Evolutionary conservation across 2,797 vertebrate species (phyloP).

Genomic region (Coilia nasus): DNA sequence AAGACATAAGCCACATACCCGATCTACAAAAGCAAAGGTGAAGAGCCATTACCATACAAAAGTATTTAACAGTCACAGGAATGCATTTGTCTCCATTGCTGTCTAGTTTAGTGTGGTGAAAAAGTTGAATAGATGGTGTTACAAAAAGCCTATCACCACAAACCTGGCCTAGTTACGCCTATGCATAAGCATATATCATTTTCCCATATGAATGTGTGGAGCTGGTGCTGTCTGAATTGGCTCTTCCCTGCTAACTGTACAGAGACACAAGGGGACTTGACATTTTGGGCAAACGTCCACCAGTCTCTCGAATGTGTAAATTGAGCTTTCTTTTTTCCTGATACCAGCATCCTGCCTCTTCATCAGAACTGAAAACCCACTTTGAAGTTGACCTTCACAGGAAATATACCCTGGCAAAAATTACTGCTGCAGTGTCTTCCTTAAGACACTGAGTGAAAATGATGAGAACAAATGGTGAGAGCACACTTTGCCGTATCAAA

Average conservation of each 20-base stretch:
- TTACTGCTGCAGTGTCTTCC: background rate
- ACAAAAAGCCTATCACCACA: background rate
- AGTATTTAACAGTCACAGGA: background rate
- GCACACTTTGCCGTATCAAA: background rate
- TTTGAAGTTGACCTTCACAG: slow-evolving; percentile 40
- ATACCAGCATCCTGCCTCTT: slow-evolving; percentile 28
- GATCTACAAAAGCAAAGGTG: background rate
- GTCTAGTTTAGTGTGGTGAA: slow-evolving; percentile 10
- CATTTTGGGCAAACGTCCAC: slow-evolving; percentile 29
- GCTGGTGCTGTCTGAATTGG: background rate
- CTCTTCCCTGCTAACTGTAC: slow-evolving; percentile 12
- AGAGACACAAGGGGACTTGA: slow-evolving; percentile 22
- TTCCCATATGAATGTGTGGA: background rate
- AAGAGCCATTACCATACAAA: slow-evolving; percentile 37
- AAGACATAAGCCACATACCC: slow-evolving; percentile 33
- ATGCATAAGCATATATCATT: background rate
- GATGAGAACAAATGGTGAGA: background rate
- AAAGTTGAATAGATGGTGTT: slow-evolving; percentile 13
- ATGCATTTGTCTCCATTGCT: background rate
- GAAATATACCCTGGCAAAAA: background rate
- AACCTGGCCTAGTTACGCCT: slow-evolving; percentile 1
- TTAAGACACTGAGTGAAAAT: background rate
- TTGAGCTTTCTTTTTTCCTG: slow-evolving; percentile 26
- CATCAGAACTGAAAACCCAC: slow-evolving; percentile 31
- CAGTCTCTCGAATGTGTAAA: slow-evolving; percentile 34